Conservation (phyloP, 2,888 invertebrate species). For the Drosophila ochracea region DNA sequence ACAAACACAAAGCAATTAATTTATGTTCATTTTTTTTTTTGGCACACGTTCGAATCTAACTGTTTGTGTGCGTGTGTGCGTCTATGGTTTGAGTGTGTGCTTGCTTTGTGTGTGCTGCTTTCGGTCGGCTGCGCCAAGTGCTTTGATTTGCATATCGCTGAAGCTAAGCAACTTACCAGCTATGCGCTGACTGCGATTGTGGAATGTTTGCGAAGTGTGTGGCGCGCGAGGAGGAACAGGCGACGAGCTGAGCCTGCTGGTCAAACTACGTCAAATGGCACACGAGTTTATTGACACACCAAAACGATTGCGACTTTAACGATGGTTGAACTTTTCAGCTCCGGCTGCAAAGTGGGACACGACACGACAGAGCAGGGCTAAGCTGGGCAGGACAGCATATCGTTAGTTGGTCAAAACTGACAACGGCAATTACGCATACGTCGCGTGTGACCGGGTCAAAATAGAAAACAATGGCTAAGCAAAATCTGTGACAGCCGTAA, state of each 20-base stretch:
- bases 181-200: conserved; percentile 31
- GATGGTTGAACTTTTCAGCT: conserved; percentile 56
- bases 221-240: conserved; percentile 1
- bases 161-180: conserved; percentile 47
- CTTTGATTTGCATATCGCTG: conserved; percentile 65
- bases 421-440: conserved; percentile 73
- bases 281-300: conserved; percentile 71
- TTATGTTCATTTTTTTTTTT: conserved; percentile 75
- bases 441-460: conserved; percentile 49
- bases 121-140: conserved; percentile 36
- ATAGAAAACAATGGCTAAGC: conserved; percentile 14
- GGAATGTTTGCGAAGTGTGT: conserved; percentile 8
- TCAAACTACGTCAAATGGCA: conserved; percentile 45
- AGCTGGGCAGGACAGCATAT: conserved; percentile 14
- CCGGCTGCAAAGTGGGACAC: conserved; percentile 41
- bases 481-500: conserved; percentile 26
- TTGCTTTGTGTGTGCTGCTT: conserved; percentile 31
- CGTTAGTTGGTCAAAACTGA: conserved; percentile 52
- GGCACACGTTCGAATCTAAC: conserved; percentile 62
- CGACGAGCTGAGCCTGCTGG: conserved; percentile 19
- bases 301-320: conserved; percentile 39
- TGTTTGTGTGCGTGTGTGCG: conserved; percentile 25
- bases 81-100: conserved; percentile 31
- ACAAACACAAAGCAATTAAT: conserved; percentile 53
- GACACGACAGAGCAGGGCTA: conserved; percentile 12